Base-by-base conservation (phyloP, 2,113 vertebrate genomes). In the Lates calcarifer region DNA sequence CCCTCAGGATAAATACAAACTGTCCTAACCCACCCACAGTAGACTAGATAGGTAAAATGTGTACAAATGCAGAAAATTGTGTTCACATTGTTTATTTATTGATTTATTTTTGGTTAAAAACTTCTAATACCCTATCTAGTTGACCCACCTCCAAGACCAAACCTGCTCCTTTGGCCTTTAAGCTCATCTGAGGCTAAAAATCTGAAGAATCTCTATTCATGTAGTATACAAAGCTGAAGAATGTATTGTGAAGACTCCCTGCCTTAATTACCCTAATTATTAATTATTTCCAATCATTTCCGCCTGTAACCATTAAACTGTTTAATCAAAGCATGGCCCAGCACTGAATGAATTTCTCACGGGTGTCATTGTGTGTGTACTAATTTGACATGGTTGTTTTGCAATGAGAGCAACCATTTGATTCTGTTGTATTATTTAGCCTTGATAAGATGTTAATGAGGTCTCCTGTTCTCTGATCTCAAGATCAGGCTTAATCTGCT, bases 361-460 rank as follows among this genome's bases (percentile, higher is more conserved):
- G 31, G 57, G 55, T 8, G 6, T 82, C 62, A 56, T 73, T 47
- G 45, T n/a, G 45, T 17, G 60, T 43, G 49, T 77, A 41, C 66
- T 77, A 37, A 86, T 90, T 60, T 66, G 33, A 70, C 75, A 66
- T 51, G 24, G n/a, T 15, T 65, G 65, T 78, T 76, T 63, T 53
- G 24, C 37, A 35, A 3, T 31, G 51, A 31, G 67, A 85, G 58
- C 72, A 35, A 68, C 63, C 45, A 55, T 77, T 77, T 66, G 68
- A 78, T 82, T 77, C n/a, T 37, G 56, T 57, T 72, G 37, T 28
- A 55, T 79, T 65, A 80, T 72, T 61, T 57, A 58, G 51, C 66
- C 26, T 9, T 63, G 53, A 64, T 72, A 56, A 37, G 37, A 67
- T 65, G 82, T 37, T 85, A 76, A 89, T 78, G 58, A 77, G 53